A percentile compares a stretch with the other conserved stretches of the same genome.
phyloP scores from a whole-genome alignment of 2,888 invertebrate genomes.

The Hemithea aestivaria region DNA sequence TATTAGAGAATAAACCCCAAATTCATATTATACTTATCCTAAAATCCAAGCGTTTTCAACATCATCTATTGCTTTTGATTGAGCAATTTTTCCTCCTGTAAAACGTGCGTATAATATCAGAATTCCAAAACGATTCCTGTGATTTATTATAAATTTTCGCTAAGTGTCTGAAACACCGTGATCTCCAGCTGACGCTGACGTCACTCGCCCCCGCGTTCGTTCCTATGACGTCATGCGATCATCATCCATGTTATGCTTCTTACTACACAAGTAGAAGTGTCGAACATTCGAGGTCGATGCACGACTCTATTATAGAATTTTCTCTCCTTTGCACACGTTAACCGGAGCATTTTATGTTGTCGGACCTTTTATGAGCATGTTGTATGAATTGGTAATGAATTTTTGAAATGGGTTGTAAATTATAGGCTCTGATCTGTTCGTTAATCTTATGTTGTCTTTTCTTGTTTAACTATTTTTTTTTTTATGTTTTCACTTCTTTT shows the following conservation, averaged over 20 bases:
- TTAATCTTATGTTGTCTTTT: too few species aligned
- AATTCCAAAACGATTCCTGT: constrained; percentile 1
- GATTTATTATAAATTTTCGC: constrained; percentile 3
- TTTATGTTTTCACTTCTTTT: too few species aligned
- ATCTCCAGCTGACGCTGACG: constrained; percentile 34
- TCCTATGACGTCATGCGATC: constrained; percentile 35
- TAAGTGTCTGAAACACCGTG: constrained; percentile 12
- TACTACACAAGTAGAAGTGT: constrained; percentile 30
- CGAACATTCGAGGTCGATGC: constrained; percentile 45
- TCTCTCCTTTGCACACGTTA: constrained; percentile 15
- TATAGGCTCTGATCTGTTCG: too few species aligned
- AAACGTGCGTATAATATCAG: not conserved
- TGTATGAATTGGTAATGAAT: too few species aligned
- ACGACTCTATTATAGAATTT: constrained; percentile 29
- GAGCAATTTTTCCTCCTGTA: too few species aligned
- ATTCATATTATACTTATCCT: too few species aligned
- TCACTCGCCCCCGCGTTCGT: constrained; percentile 35
- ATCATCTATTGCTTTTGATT: not conserved
- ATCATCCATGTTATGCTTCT: not conserved
- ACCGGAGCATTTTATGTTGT: not conserved
- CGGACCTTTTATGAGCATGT: not conserved
- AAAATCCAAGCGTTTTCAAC: too few species aligned
- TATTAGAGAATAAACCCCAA: too few species aligned
- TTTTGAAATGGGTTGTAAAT: too few species aligned
- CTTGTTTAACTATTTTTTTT: too few species aligned